Evolutionary conservation across 2,797 vertebrate species (phyloP), one percentile per base, ranked within the genome.

Genomic region (Leptoclinus maculatus): DNA sequence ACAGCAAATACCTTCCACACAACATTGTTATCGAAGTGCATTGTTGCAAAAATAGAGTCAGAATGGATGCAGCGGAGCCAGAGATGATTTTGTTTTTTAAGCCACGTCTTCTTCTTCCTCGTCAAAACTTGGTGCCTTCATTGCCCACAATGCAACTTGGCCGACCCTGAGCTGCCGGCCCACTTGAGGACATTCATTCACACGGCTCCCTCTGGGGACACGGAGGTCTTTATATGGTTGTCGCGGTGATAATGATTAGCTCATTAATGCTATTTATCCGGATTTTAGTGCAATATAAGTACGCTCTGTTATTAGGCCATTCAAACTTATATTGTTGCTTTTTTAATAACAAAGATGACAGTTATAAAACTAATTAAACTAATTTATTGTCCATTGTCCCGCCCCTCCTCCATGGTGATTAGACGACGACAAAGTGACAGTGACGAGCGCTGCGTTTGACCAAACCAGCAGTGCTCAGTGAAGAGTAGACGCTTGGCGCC

Each of bases 1-100:
- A 56, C 34, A 57, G 21, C 23, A 76, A 81, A 76, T 58, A 36
- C 38, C 6, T 57, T 17, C 34, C 58, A 73, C 23, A 64, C 8
- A 17, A 34, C 14, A 14, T 7, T 34, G 19, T 32, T 58, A 45
- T 7, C 27, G 23, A 9, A 58, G 57, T 56, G 13, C 14, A 56
- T 56, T 56, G 14, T 54, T 54, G 11, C 2, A 54, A 29, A 29
- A 27, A 45, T 10, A 2, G n/a, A 49, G 2, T 65, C 27, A 36
- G 23, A 29, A 19, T 17, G 9, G 5, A 57, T 16, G 19, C 36
- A 19, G 53, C 36, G 34, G 21, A 19, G 23, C 7, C 27, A 34
- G 25, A 23, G 21, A 70, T n/a, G 53, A 57, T 17, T 3, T 1
- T 10, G 4, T 32, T 17, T 17, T 32, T 32, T 8, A 17, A 17